Base-by-base conservation (phyloP, 64 coral and sea anemone species). In the Montipora capricornis region DNA sequence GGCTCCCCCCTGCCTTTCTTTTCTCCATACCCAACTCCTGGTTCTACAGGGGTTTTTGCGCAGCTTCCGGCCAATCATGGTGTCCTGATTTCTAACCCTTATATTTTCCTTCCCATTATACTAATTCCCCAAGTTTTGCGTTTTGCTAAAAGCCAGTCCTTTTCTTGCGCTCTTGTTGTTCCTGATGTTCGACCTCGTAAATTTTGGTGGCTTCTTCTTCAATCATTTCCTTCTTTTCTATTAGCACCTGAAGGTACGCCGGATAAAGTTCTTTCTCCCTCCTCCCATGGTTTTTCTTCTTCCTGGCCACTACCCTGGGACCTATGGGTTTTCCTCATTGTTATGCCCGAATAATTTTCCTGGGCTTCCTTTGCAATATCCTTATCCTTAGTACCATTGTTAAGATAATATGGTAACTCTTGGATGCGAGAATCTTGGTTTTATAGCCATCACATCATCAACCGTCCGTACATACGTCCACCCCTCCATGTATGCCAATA, bases 201-300 rank as follows among this genome's bases (percentile, higher is more conserved):
- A 74, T 91, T 91, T 49, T 91, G 89, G 89, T 91, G 79, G 66
- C 79, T 47, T 67, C 61, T 81, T 5, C 26, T 91, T 3, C 77
- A 70, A 77, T 55, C 51, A 11, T 37, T 17, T 12, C 29, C 17
- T 49, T 77, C 74, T 44, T 64, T 77, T 24, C 24, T 44, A 14
- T 26, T 78, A 8, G 88, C 57, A 2, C 37, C 73, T 12, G 5
- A 93, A 64, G 75, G 83, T 58, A 16, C 49, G 7, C 2, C 13
- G 0, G 75, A 75, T 22, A 49, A 15, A 9, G 12, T 92, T 44
- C 11, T 83, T 37, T 47, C 80, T 22, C 79, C 64, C 24, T 59
- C 66, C 16, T 8, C 74, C 11, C 6, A 26, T 4, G 14, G 5
- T 90, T 82, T 74, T 15, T 92, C 66, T 66, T 86, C 52, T 12